Conservation (phyloP, 2,113 vertebrate species). For the Alouatta palliata region DNA sequence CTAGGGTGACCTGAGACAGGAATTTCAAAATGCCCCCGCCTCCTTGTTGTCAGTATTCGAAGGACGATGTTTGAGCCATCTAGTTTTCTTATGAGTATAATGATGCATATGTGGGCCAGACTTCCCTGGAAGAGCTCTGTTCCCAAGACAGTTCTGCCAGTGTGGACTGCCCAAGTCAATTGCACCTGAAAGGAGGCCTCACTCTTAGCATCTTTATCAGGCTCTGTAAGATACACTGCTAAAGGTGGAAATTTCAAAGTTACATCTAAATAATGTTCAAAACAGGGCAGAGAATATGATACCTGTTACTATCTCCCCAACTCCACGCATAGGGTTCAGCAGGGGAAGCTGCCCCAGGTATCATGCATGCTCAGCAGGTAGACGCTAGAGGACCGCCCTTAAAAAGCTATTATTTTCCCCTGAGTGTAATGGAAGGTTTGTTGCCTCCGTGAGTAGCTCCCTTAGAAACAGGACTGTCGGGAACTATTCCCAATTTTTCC, state of each 20-base stretch:
- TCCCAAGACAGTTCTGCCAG: not conserved
- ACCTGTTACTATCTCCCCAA: not conserved
- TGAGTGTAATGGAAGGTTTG: not conserved
- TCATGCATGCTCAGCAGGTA: not conserved
- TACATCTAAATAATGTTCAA: not conserved
- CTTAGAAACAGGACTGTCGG: not conserved
- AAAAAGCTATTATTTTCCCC: not conserved
- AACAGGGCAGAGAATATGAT: not conserved
- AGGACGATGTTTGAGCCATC: not conserved
- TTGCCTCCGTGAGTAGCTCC: not conserved
- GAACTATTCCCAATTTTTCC: not conserved
- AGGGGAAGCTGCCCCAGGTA: not conserved
- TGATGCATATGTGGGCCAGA: not conserved
- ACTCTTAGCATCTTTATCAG: not conserved
- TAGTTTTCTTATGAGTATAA: not conserved
- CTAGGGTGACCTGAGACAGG: not conserved
- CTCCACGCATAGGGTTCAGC: not conserved
- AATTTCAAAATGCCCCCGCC: not conserved
- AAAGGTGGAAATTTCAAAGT: not conserved
- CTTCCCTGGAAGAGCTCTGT: not conserved
- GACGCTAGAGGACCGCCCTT: not conserved
- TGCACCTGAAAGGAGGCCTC: not conserved
- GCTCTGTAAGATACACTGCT: not conserved
- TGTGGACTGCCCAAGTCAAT: not conserved
- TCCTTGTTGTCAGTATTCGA: not conserved